phyloP scores from a whole-genome alignment of 2,797 vertebrate genomes.

The Thamnophis elegans region DNA sequence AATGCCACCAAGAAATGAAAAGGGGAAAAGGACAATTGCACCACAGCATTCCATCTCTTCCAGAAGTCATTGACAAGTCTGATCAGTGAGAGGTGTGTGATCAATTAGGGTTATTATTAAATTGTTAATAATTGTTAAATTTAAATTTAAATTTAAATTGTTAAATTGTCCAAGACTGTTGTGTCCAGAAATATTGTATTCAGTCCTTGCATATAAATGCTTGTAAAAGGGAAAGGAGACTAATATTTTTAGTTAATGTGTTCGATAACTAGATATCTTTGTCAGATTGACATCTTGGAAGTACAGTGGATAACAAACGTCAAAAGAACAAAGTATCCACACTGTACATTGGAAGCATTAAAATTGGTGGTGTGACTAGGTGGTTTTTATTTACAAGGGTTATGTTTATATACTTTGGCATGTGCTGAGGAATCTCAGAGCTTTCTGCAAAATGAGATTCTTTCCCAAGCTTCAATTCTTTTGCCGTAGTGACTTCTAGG shows the following conservation, averaged over 20 bases:
- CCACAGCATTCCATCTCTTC: background rate
- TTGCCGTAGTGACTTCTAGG: background rate
- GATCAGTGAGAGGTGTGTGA: background rate
- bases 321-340: background rate
- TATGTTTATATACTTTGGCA: background rate
- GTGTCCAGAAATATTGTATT: background rate
- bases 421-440: background rate
- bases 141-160: too few species aligned
- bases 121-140: too few species aligned
- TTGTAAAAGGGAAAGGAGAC: background rate
- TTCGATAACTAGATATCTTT: background rate
- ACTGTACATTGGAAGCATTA: slow-evolving; percentile 8
- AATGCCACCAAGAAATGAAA: background rate
- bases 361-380: background rate
- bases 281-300: background rate
- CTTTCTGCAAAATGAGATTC: background rate
- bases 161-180: background rate
- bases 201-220: slow-evolving; percentile 27
- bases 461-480: background rate
- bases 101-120: too few species aligned
- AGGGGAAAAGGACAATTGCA: background rate
- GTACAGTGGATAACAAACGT: background rate
- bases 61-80: background rate
- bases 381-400: background rate
- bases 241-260: background rate